A percentile compares a stretch with the other conserved stretches of the same genome.
These are phyloP conservation scores for Sericinus montela DNA, from an alignment of 2,888 invertebrate species.

Conservation along the genomic window DNA sequence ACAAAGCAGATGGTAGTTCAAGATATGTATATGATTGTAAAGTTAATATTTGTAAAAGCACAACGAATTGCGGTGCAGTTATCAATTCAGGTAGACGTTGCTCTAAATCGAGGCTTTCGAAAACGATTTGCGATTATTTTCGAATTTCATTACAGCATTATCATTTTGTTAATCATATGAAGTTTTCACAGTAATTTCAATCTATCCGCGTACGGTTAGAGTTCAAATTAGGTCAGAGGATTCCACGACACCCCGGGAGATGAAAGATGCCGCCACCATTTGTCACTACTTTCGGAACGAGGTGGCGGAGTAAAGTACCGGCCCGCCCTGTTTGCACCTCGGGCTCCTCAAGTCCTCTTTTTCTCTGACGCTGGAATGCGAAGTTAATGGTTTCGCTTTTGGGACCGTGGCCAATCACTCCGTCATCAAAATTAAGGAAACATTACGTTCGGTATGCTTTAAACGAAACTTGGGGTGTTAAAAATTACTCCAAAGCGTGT, in stretches of 20 bases:
- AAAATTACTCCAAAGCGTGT: not conserved
- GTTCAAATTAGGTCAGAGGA: conserved; percentile 36
- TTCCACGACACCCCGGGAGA: conserved; percentile 43
- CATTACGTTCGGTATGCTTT: conserved; percentile 30
- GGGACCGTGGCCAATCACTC: conserved; percentile 64
- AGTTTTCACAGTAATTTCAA: conserved; percentile 23
- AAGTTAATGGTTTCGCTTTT: conserved; percentile 64
- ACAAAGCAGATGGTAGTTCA: no score
- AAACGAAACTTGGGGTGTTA: conserved; percentile 3
- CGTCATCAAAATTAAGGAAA: conserved; percentile 63
- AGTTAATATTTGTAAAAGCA: conserved; percentile 15
- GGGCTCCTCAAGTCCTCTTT: conserved; percentile 45
- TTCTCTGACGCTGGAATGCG: conserved; percentile 52
- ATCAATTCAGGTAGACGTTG: conserved; percentile 53
- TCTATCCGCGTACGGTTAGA: conserved; percentile 31
- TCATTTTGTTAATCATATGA: conserved; percentile 59
- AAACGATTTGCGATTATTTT: conserved; percentile 73
- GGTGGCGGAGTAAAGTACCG: conserved; percentile 61
- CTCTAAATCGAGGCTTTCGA: conserved; percentile 48
- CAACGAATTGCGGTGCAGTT: conserved; percentile 23
- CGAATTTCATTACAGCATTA: conserved; percentile 71
- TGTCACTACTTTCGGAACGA: conserved; percentile 74
- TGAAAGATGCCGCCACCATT: conserved; percentile 75
- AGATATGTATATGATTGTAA: no score
- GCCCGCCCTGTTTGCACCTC: conserved; percentile 73